Conservation (phyloP, 2,888 invertebrate genomes). For the Tiliacea citrago region DNA sequence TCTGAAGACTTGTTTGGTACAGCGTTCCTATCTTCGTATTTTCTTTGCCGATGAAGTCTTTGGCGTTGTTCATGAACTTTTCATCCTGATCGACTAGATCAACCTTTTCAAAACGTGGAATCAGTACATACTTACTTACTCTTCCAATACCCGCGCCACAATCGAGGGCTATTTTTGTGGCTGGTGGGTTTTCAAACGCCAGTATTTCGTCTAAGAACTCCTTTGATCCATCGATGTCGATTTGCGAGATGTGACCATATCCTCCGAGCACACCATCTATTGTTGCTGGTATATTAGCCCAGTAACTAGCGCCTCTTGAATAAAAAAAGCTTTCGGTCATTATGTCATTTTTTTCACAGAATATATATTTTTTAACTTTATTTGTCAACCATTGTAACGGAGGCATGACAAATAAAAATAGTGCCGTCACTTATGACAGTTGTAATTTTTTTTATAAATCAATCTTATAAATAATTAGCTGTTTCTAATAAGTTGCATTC, state of each 20-base stretch:
- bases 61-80: conserved; percentile 94
- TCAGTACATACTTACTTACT: conserved; percentile 95
- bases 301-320: conserved; percentile 94
- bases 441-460: background rate
- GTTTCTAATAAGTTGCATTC: background rate
- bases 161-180: conserved; percentile 94
- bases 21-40: conserved; percentile 92
- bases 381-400: conserved; percentile 26
- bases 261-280: conserved; percentile 98
- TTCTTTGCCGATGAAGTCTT: conserved; percentile 83
- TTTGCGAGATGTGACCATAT: conserved; percentile 95
- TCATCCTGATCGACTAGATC: conserved; percentile 98
- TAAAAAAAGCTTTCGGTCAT: conserved; percentile 90
- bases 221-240: conserved; percentile 96
- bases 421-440: conserved; percentile 9
- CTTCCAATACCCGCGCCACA: conserved; percentile 99
- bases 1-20: conserved; percentile 91
- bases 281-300: conserved; percentile 96
- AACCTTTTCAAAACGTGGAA: conserved; percentile 94
- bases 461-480: background rate
- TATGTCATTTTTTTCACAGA: conserved; percentile 42
- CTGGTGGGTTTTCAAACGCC: conserved; percentile 87
- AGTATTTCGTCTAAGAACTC: conserved; percentile 92
- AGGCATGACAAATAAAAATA: conserved; percentile 7
- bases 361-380: background rate